Base-by-base conservation (phyloP, 2,113 vertebrate genomes). In the Hippocampus guttulatus region DNA sequence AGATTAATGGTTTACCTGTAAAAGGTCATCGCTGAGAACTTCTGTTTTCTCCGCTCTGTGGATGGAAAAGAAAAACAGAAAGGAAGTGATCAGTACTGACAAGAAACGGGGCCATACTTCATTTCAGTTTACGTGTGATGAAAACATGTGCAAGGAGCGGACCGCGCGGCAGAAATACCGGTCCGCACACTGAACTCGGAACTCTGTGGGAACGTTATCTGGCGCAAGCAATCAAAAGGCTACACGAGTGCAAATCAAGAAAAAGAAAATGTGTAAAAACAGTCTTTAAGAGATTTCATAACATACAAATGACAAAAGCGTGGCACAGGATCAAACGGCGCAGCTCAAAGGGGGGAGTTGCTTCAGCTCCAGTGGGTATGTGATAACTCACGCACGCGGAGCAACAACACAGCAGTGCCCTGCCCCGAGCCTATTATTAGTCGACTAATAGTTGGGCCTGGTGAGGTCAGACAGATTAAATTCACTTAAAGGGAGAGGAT, bases 31-130 rank as follows among this genome's bases (percentile, higher is more conserved):
- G 67, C 94, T 98, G 82, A 99, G 96, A 20, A 98, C 96, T 92
- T 99, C 97, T 0, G 97, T 99, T 87, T 96, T 99, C 93, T 98
- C 97, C 23, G 97, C 97, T 92, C 97, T 99, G 92, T 77, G 78
- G 88, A 77, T 65, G 84, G 90, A 77, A 87, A 87, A 89, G 84
- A 41, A 81, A 68, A 88, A 81, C 65, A 88, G 23, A 81, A 77
- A 68, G 20, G 1, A 3, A 68, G 12, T 77, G 68, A 72, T 89
- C 76, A 90, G 78, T 9, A 64, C 67, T 65, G 67, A 71, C 60
- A 68, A 69, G 43, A 54, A 5, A 64, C 67, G 23, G 7, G 40
- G n/a, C 1, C 47, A n/a, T 11, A 40, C 14, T 30, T 41, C 23
- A 54, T 52, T 63, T 27, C 11, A 20, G 14, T 2, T 1, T 25